Conservation (phyloP, 2,888 invertebrate genomes). For the Esperia sulphurella region DNA sequence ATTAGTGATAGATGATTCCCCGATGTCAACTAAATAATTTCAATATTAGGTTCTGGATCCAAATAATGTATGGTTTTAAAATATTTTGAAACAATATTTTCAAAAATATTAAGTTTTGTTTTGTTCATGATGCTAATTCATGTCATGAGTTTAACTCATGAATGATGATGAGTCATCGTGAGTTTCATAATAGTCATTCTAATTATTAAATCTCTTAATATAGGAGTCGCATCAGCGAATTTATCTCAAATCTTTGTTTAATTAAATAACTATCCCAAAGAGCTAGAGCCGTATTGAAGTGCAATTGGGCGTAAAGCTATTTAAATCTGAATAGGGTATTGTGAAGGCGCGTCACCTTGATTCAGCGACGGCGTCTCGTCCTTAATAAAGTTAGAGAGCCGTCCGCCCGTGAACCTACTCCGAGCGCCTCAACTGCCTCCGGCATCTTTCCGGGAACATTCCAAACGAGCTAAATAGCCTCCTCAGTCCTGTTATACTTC, state of each 20-base stretch:
- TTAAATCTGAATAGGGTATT: constrained; percentile 78
- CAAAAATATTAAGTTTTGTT: no score
- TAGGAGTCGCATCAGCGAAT: constrained; percentile 4
- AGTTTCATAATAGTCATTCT: no score
- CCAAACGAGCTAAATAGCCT: constrained; percentile 52
- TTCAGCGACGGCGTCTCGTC: constrained; percentile 60
- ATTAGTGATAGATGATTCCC: constrained; percentile 4
- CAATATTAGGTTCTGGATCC: no score
- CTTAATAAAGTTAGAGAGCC: constrained; percentile 73
- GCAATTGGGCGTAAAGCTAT: constrained; percentile 79
- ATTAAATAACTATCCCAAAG: constrained; percentile 70
- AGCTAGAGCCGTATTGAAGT: constrained; percentile 68
- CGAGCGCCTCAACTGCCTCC: constrained; percentile 23
- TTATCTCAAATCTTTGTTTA: constrained; percentile 60
- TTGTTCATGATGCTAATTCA: no score
- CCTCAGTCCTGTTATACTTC: constrained; percentile 39
- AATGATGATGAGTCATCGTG: no score
- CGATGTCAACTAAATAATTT: not conserved
- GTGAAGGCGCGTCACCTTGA: constrained; percentile 75
- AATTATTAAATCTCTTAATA: not conserved
- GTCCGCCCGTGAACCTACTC: constrained; percentile 47
- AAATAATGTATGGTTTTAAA: no score
- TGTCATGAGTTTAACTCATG: no score
- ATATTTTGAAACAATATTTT: not conserved
- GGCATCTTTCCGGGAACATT: constrained; percentile 39